Base-by-base conservation (phyloP, 2,113 vertebrate genomes). In the Lepisosteus osseus region DNA sequence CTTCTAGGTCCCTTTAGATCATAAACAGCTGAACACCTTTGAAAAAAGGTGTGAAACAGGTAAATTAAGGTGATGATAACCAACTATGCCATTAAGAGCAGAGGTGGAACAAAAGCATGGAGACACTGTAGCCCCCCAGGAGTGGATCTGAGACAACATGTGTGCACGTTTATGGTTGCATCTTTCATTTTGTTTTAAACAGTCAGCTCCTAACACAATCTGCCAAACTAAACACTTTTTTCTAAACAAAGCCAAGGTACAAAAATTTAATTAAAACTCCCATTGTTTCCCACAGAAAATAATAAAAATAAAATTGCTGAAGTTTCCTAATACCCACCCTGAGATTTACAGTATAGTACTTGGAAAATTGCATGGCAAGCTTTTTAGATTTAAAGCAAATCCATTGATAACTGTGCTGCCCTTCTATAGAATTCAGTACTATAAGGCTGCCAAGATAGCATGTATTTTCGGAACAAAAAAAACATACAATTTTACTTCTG, bases 131-230 rank as follows among this genome's bases (percentile, higher is more conserved):
- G 29, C 29, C 29, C 29, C 29, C 29, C 29, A 29, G 29, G 29
- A 29, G 29, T 29, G 29, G 29, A 29, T 29, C 29, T 29, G 29
- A 29, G 29, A 29, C 29, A 29, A 29, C 29, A 29, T 29, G 29
- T 29, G 29, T 1, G 29, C 29, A 29, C 29, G 29, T 29, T 29
- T 29, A 29, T 29, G 29, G 29, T 29, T 29, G 29, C 29, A 1
- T 29, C 29, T 29, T 29, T 29, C 29, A 74, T 82, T 78, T 57
- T 63, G 76, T 82, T 78, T 78, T 76, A 72, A 86, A 77, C 85
- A 90, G 84, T 88, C 89, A 84, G 83, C 73, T 77, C 84, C 74
- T 75, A 78, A 72, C 83, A 80, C 77, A 76, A 70, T 76, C 54
- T 73, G 63, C 69, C 78, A 78, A 82, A 79, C 81, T 80, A 77